Evolutionary conservation across 1,140 invertebrate species (phyloP), one percentile per base, ranked within the genome.

Genomic region (Drosophila pandora): DNA sequence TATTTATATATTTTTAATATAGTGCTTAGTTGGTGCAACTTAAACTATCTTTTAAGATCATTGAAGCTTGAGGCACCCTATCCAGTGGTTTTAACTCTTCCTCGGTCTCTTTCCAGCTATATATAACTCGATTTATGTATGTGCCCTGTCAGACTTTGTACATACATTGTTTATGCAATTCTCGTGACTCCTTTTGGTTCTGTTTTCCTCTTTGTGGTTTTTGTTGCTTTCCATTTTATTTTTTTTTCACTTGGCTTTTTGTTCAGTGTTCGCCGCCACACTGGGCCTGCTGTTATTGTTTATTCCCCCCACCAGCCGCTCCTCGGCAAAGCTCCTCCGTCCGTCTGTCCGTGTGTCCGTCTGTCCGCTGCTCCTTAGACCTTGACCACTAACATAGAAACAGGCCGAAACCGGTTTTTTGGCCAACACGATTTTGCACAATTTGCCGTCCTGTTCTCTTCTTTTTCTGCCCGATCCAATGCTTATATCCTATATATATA

Each of bases 361-460:
- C 43, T 78, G 69, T 72, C 70, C 69, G 71, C 71, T 90, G 88
- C 88, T 88, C 88, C 88, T 90, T 90, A 90, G 88, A 90, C 88
- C 88, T 90, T 90, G 88, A 90, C 88, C 88, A 90, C 83, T 90
- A 90, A 90, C 88, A 84, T 89, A 90, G 88, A 90, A 84, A 79
- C 62, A 48, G 71, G 34, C 55, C 57, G 47, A 50, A 78, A 87
- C 83, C 83, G 82, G 82, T 87, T 78, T 17, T 21, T 17, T 34
- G 30, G 58, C 43, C 45, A 67, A 43, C 70, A 41, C 69, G 68
- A 49, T 54, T 54, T 73, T 71, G 57, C 68, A 48, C 32, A 32
- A 39, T 69, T 69, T 39, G 7, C 55, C 34, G 25, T 71, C 54
- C 52, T 68, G 55, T 22, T 37, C 4, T n/a, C 28, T 2, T 47